Conservation (phyloP, 2,888 invertebrate species). For the Alentia gelatinosa region DNA sequence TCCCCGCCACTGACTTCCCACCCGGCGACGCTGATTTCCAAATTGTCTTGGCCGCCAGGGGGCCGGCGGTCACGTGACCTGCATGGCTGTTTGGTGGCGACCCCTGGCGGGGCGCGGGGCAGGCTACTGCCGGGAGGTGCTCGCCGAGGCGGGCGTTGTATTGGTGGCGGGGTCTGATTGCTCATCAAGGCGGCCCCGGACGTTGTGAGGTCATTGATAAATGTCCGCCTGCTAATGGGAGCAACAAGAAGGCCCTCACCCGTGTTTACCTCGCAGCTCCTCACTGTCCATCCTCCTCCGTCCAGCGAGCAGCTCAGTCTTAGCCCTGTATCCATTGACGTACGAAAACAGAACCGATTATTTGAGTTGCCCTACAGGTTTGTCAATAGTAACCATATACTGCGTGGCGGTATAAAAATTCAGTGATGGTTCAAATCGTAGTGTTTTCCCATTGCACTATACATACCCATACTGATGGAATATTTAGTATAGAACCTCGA, state of each 20-base stretch:
- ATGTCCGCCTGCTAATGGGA: not conserved
- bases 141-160: not conserved
- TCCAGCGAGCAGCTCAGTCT: no score
- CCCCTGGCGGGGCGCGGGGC: not conserved
- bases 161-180: not conserved
- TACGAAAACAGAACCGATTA: no score
- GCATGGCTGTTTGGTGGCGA: slow-evolving; percentile 18
- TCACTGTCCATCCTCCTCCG: no score
- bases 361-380: no score
- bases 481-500: no score
- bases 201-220: slow-evolving; percentile 8
- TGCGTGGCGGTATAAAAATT: no score
- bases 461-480: no score
- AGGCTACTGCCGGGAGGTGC: not conserved
- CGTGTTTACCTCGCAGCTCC: not conserved
- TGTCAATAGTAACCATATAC: no score
- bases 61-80: slow-evolving; percentile 15
- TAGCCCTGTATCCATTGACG: no score
- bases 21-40: slow-evolving; percentile 44
- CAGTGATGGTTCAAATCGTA: no score
- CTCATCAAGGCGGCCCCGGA: slow-evolving; percentile 14
- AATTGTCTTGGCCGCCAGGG: slow-evolving; percentile 46
- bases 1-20: slow-evolving; percentile 40
- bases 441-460: no score
- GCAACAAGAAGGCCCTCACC: not conserved